Evolutionary conservation across 2,888 invertebrate species (phyloP), one percentile per base, ranked within the genome.

Genomic region (Nymphalis polychloros): DNA sequence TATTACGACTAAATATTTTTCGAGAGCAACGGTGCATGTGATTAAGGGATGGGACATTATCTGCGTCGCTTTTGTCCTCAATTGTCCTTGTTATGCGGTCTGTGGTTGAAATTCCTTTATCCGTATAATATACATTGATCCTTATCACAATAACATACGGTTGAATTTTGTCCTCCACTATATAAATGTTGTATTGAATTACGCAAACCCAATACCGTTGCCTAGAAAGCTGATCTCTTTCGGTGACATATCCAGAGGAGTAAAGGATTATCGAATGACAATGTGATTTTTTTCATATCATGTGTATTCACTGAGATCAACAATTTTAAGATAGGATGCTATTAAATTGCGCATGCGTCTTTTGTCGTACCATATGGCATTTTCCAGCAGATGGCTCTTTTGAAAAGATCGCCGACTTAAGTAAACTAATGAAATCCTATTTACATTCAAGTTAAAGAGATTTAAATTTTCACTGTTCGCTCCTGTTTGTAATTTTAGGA

Each of bases 231-330:
- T 90, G 92, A 92, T 92, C 89, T 90, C 84, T 86, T 84, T 80
- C 84, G 81, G 88, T 92, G 92, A 92, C 92, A 92, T 92, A 89
- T 89, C 87, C 81, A 81, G 83, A 83, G 69, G 66, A 73, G 87
- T 86, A 92, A 92, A 92, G 92, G 92, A 90, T 92, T 92, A 92
- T 92, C 90, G 84, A 88, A 91, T 92, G 90, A 91, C 92, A 90
- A 88, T 88, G 82, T 84, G 79, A 75, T 76, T 87, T 90, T 90
- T 91, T 92, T 89, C 68, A 71, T 66, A 69, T 79, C 80, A 78
- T 72, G 67, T 74, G 80, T 81, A 86, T 90, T 89, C 85, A 89
- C 84, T 84, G 78, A 81, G 83, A 84, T 71, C 82, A 31, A 79
- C 81, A 82, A 87, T 84, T 88, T 89, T 87, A 84, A 86, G 82